phyloP scores from a whole-genome alignment of 2,888 invertebrate species.

The Pseudeuparius sepicola region DNA sequence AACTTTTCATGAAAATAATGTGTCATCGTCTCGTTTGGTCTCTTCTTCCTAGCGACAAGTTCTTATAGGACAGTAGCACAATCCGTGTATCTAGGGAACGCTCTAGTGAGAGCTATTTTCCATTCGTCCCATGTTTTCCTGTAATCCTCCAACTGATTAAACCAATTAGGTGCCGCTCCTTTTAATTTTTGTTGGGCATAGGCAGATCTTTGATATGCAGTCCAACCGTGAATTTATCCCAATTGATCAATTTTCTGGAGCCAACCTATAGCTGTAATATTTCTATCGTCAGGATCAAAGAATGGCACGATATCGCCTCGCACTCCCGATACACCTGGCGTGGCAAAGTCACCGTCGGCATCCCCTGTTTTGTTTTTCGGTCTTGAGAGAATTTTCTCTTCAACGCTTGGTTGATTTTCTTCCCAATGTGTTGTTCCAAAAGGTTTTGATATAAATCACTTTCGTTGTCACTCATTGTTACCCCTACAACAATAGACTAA shows the following conservation, averaged over 20 bases:
- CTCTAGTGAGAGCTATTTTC: slow-evolving; percentile 23
- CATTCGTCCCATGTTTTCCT: slow-evolving; percentile 27
- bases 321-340: too few relatives aligned
- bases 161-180: slow-evolving; percentile 19
- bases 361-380: too few relatives aligned
- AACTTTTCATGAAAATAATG: slow-evolving; percentile 28
- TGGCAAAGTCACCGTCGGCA: too few relatives aligned
- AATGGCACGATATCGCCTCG: too few relatives aligned
- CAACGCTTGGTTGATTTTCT: too few relatives aligned
- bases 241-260: slow-evolving; percentile 19
- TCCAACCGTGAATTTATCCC: too few relatives aligned
- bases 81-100: slow-evolving; percentile 26
- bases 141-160: slow-evolving; percentile 21
- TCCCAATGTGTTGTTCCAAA: too few relatives aligned
- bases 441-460: slow-evolving; percentile 3
- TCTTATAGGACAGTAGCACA: slow-evolving; percentile 27
- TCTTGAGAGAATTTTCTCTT: too few relatives aligned
- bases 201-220: too few relatives aligned
- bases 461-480: too few relatives aligned
- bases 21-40: slow-evolving; percentile 27
- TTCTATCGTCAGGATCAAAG: slow-evolving; percentile 21
- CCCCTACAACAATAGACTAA: too few relatives aligned
- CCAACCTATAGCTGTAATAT: slow-evolving; percentile 19
- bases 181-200: slow-evolving; percentile 18
- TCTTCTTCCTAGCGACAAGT: slow-evolving; percentile 25